phyloP scores from a whole-genome alignment of 1,140 invertebrate genomes.

The Aphidius gifuensis region DNA sequence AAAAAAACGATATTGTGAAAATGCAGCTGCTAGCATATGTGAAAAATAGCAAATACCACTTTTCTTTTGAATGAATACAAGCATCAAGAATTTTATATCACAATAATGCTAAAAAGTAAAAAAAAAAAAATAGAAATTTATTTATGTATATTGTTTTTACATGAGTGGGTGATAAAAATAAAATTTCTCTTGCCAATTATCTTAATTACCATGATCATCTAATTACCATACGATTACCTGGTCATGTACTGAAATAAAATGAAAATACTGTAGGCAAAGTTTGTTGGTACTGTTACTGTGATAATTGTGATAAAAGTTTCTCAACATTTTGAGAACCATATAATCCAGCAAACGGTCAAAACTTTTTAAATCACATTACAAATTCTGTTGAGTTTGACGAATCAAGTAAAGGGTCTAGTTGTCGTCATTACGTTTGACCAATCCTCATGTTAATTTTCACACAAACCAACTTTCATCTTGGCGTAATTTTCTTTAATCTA shows the following conservation, averaged over 20 bases:
- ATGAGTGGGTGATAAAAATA: conserved; percentile 6
- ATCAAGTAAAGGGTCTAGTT: conserved; percentile 3
- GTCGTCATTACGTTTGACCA: conserved; percentile 6
- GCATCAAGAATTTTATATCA: too few species aligned
- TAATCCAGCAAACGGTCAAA: conserved; percentile 22
- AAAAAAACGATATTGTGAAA: conserved; percentile 26
- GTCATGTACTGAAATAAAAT: not conserved
- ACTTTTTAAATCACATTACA: conserved; percentile 15
- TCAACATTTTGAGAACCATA: not conserved
- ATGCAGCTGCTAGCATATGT: not conserved
- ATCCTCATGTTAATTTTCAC: conserved; percentile 4
- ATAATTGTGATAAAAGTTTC: conserved; percentile 9
- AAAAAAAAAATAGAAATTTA: not conserved
- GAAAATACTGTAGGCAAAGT: too few species aligned
- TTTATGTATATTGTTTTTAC: not conserved
- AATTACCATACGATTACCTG: conserved; percentile 25
- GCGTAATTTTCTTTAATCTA: too few species aligned
- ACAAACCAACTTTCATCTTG: not conserved
- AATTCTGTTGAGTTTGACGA: conserved; percentile 1
- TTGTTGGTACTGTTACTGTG: too few species aligned
- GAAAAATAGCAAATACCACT: too few species aligned
- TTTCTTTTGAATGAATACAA: too few species aligned
- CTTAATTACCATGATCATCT: conserved; percentile 22
- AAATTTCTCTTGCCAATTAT: conserved; percentile 20
- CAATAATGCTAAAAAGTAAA: not conserved